Evolutionary conservation across 2,888 invertebrate species (phyloP), one percentile per base, ranked within the genome.

Genomic region (Drosophila diplacantha): DNA sequence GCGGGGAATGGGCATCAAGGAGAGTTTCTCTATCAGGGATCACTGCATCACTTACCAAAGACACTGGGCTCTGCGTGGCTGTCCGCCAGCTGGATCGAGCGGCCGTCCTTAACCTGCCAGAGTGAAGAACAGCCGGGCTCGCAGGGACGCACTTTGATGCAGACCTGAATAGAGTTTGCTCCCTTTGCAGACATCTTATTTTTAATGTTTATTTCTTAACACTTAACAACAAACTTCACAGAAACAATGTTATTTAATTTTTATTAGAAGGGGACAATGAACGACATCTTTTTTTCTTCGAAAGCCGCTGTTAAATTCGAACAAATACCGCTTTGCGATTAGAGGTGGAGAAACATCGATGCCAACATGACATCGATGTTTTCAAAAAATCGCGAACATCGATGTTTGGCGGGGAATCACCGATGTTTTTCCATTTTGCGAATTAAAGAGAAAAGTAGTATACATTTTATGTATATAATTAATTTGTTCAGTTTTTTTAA

Each of bases 71-170:
- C 90, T 6, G 90, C 85, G 31, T 89, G 90, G 9, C 90, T 89
- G 74, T 93, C 92, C 0, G 90, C 82, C 61, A 91, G 90, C 66
- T 90, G 89, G 9, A 94, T 90, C 0, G 90, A 89, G 72, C 92
- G 47, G 0, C 64, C 91, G 49, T 90, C 90, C 51, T 90, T 89
- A 32, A 93, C 90, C 38, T 89, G 88, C 94, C 94, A 94, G 82
- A 91, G 90, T 63, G 89, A 88, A 75, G 91, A 90, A 7, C 91
- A 90, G 38, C 91, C 91, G 47, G 90, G 89, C 87, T 94, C 94
- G 44, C 76, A 69, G 7, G 78, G 78, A 8, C 94, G 90, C 69
- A 93, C 90, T 89, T 93, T 93, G 64, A 94, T 92, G 61, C 93
- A 93, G 54, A 94, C 94, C 90, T 93, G 92, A 51, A 94, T 93